phyloP scores from a whole-genome alignment of 1,140 invertebrate species.

The Phthorimaea operculella region DNA sequence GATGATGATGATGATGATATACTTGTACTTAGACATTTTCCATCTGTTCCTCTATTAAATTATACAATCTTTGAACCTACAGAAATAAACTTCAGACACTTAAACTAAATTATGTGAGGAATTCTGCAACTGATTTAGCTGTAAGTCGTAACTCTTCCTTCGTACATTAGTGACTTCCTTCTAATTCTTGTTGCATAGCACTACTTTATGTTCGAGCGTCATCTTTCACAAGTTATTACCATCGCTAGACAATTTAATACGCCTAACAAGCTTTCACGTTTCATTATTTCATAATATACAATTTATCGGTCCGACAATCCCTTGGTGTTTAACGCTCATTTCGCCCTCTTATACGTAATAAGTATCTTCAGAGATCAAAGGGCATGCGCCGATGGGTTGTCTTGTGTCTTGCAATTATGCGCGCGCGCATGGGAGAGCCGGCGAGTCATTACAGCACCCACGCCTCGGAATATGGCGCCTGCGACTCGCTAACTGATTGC shows the following conservation, averaged over 20 bases:
- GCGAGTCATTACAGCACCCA: slow-evolving; percentile 49
- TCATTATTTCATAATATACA: slow-evolving; percentile 48
- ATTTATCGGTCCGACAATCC: slow-evolving; percentile 42
- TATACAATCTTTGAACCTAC: no score
- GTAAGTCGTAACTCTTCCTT: no score
- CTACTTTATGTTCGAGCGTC: no score
- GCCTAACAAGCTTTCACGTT: slow-evolving; percentile 44
- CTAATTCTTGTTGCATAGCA: no score
- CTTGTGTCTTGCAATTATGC: slow-evolving; percentile 45
- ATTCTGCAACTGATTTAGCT: no score
- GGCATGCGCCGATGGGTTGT: slow-evolving; percentile 36
- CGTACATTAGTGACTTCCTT: no score
- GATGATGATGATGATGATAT: no score
- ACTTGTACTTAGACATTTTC: no score
- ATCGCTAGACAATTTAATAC: slow-evolving; percentile 9
- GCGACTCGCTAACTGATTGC: slow-evolving; percentile 48
- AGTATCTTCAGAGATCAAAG: slow-evolving; percentile 61
- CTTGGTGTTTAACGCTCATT: slow-evolving; percentile 51
- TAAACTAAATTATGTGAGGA: no score
- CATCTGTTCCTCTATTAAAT: no score
- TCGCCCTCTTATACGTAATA: slow-evolving; percentile 54
- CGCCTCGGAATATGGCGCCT: slow-evolving; percentile 41
- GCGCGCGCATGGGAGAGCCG: slow-evolving; percentile 41
- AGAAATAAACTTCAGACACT: no score
- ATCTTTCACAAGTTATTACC: slow-evolving; percentile 2